Evolutionary conservation across 2,797 vertebrate species (phyloP).

Genomic region (Sebastes hubbsi): DNA sequence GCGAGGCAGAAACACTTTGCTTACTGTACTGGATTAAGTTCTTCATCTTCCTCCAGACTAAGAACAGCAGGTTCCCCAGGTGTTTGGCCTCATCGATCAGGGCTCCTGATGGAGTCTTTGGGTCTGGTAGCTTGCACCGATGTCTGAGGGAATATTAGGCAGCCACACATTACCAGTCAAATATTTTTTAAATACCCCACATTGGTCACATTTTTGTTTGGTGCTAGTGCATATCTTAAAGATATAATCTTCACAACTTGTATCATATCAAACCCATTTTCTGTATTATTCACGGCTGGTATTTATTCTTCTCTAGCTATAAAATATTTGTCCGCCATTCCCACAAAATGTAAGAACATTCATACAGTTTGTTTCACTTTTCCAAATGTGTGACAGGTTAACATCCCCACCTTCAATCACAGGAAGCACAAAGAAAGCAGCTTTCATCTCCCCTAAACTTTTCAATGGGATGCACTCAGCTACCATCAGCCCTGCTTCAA

Average conservation of each 20-base stretch:
- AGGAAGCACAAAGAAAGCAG: neutral
- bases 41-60: conserved; percentile 44
- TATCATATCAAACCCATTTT: neutral
- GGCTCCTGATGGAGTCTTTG: conserved; percentile 20
- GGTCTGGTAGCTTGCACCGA: neutral
- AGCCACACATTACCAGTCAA: neutral
- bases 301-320: neutral
- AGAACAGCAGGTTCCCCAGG: conserved; percentile 34
- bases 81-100: conserved; percentile 43
- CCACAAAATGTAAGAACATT: neutral
- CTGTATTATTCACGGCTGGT: neutral
- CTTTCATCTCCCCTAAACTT: neutral
- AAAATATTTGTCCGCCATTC: neutral
- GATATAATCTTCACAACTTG: neutral
- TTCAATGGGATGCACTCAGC: no score
- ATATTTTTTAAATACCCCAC: neutral
- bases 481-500: neutral
- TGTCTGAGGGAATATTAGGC: conserved; percentile 6
- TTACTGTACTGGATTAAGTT: conserved; percentile 39
- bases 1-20: neutral
- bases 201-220: neutral
- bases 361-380: neutral
- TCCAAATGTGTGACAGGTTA: neutral
- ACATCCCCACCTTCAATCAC: neutral
- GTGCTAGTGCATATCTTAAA: neutral